Conservation (phyloP, 2,113 vertebrate genomes). For the Gobio gobio region DNA sequence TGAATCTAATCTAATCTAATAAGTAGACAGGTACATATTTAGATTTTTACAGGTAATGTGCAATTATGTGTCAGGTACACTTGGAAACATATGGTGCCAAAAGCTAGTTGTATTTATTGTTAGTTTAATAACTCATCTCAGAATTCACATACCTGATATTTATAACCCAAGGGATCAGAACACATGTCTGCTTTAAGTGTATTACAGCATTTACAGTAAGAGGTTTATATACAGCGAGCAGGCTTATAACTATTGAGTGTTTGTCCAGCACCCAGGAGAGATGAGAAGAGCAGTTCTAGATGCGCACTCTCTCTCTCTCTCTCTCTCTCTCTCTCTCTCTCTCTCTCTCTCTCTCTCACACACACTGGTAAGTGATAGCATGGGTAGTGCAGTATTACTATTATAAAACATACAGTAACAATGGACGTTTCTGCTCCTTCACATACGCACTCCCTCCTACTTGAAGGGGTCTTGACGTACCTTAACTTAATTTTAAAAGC, state of each 20-base stretch:
- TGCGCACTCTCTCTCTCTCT: not conserved
- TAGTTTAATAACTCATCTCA: constrained; percentile 2
- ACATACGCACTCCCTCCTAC: not conserved
- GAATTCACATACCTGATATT: constrained; percentile 19
- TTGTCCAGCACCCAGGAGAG: constrained; percentile 49
- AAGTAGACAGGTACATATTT: not conserved
- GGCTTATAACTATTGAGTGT: constrained; percentile 47
- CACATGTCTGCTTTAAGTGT: constrained; percentile 22
- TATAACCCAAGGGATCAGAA: constrained; percentile 34
- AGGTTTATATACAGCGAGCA: constrained; percentile 32
- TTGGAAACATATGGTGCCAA: not conserved
- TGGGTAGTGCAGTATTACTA: not conserved
- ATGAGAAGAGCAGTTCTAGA: constrained; percentile 38
- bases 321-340: too few relatives aligned
- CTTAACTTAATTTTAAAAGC: constrained; percentile 11
- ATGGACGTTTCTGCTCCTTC: not conserved
- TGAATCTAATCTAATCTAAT: too few relatives aligned
- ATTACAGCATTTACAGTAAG: constrained; percentile 52
- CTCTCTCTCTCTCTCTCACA: too few relatives aligned
- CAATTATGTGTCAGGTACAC: not conserved
- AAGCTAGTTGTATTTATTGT: not conserved
- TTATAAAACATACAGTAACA: not conserved
- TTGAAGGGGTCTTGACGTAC: not conserved
- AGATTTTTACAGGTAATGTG: not conserved
- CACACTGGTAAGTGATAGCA: not conserved